Percentiles rank a stretch among this genome's conserved stretches.
Evolutionary conservation across 2,797 vertebrate species (phyloP).

Genomic region (Philypnodon macrostomus): DNA sequence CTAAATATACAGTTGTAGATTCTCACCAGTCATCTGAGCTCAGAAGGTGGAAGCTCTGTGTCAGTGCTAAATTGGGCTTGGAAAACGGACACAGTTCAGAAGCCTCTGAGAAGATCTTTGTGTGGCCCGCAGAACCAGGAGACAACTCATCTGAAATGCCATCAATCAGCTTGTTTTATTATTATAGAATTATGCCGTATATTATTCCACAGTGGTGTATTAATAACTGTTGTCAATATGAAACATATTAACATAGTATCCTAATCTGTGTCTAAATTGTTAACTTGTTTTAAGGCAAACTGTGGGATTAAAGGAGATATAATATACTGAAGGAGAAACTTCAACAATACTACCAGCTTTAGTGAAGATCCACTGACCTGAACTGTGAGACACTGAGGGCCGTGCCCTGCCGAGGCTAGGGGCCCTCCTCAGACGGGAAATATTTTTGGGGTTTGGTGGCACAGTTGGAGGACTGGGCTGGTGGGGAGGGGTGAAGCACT

Average conservation of each 20-base stretch:
- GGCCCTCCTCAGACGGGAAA: constrained; percentile 70
- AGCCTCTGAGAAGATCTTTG: constrained; percentile 76
- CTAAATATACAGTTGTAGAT: neutral
- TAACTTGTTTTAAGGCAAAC: constrained; percentile 1
- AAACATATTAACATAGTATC: too few species aligned
- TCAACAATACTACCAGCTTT: neutral
- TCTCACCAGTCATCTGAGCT: constrained; percentile 86
- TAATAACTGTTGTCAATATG: too few species aligned
- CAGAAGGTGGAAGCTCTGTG: constrained; percentile 82
- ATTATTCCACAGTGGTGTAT: too few species aligned
- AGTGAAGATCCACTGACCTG: constrained; percentile 67
- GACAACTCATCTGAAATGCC: constrained; percentile 73
- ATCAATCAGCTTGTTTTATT: constrained; percentile 33
- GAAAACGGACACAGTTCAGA: constrained; percentile 79
- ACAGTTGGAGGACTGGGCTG: constrained; percentile 74
- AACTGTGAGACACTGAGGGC: constrained; percentile 72
- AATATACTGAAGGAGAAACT: neutral
- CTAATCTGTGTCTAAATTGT: too few species aligned
- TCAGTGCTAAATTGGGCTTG: constrained; percentile 81
- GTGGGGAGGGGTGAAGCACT: constrained; percentile 64
- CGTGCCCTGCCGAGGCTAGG: constrained; percentile 75
- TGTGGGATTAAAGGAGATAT: neutral
- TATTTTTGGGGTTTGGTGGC: constrained; percentile 64
- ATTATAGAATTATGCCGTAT: constrained; percentile 37
- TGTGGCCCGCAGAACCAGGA: constrained; percentile 56